Conservation (phyloP, 2,797 vertebrate species). For the Lagodon rhomboides region DNA sequence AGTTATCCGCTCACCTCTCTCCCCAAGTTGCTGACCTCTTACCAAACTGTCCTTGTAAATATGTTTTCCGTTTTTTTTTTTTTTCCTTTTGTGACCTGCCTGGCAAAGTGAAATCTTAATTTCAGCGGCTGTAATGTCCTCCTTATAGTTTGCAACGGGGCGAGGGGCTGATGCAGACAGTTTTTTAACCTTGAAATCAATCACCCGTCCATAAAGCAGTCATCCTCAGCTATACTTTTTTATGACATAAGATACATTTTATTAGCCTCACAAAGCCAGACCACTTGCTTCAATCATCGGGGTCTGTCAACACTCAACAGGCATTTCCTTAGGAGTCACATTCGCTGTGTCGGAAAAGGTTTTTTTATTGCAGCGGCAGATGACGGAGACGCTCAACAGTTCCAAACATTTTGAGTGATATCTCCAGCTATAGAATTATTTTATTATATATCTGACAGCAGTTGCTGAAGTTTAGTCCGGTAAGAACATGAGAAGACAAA, state of each 20-base stretch:
- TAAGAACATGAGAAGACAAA: not conserved
- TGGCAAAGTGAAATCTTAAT: slow-evolving; percentile 49
- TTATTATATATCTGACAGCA: not conserved
- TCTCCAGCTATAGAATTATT: not conserved
- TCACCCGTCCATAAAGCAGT: slow-evolving; percentile 61
- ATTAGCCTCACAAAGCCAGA: slow-evolving; percentile 56
- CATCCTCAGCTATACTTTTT: slow-evolving; percentile 56
- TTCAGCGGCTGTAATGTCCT: slow-evolving; percentile 21
- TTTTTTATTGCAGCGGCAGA: slow-evolving; percentile 7
- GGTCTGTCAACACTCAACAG: slow-evolving; percentile 43
- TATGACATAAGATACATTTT: slow-evolving; percentile 65
- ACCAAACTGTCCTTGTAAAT: slow-evolving; percentile 44
- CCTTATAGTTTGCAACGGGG: slow-evolving; percentile 11
- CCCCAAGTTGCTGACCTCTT: slow-evolving; percentile 20
- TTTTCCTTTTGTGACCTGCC: slow-evolving; percentile 30
- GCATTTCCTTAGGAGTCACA: slow-evolving; percentile 24
- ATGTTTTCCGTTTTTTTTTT: slow-evolving; percentile 26
- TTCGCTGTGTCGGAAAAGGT: slow-evolving; percentile 2
- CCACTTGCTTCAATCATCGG: slow-evolving; percentile 45
- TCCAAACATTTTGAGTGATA: slow-evolving; percentile 4
- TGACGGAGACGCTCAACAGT: slow-evolving; percentile 14
- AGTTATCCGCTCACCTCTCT: slow-evolving; percentile 29
- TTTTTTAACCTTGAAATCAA: slow-evolving; percentile 66
- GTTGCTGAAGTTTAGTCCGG: slow-evolving; percentile 16
- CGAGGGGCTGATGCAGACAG: slow-evolving; percentile 21